Evolutionary conservation across 2,797 vertebrate species (phyloP), one percentile per base, ranked within the genome.

Genomic region (Neosilurus mollespiculum): DNA sequence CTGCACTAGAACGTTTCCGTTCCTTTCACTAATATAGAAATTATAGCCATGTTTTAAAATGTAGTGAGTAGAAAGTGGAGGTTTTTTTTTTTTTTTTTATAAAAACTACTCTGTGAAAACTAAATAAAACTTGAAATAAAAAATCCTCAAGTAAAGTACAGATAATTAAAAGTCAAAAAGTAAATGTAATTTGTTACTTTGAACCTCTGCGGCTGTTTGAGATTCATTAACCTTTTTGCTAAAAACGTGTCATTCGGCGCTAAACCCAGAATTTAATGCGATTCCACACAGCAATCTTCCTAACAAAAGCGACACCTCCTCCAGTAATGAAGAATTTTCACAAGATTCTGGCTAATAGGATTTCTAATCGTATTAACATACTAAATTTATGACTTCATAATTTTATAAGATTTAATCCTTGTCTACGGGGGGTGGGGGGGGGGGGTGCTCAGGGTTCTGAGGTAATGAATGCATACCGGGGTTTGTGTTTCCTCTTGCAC

Each of bases 401-500:
- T 54, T 67, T 14, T 66, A 16, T 14, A 53, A 0, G 62, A 26
- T 54, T 80, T 80, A 79, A 79, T 79, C 62, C 62, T 49, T 1
- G 24, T 30, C 49, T 26, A 11, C 5, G n/a, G n/a, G n/a, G n/a
- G n/a, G n/a, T n/a, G n/a, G n/a, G n/a, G n/a, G n/a, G n/a, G n/a
- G 30, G 11, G 12, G 20, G 20, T 24, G 20, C 18, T 3, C 14
- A 62, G 49, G 37, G 22, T 9, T 18, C 7, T 61, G 49, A 24
- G 51, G 71, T 16, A 62, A 20, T 66, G 43, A 54, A 34, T 15
- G 87, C 96, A 93, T 93, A 99, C 98, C 98, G 95, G 62, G 97
- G 97, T 92, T 97, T 97, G 93, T 99, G 96, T 88, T 97, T 98
- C 89, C 90, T 96, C 92, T 93, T 96, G 94, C 98, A 99, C 83